These are phyloP conservation scores for Drosophila nebulosa DNA, from an alignment of 1,140 invertebrate genomes.

Conservation along the genomic window DNA sequence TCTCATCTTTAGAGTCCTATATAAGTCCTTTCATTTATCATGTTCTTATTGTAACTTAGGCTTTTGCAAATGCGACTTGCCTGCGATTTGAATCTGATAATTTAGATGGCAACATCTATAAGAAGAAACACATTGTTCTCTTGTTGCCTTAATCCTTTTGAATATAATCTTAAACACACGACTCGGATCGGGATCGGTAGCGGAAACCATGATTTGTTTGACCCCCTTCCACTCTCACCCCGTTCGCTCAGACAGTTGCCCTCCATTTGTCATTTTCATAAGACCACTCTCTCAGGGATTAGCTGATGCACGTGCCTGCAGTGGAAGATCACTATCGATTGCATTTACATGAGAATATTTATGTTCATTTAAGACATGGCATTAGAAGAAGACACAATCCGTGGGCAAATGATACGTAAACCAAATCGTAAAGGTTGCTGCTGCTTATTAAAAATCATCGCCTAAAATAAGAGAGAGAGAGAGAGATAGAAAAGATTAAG, in stretches of 20 bases:
- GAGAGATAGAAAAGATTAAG: not conserved
- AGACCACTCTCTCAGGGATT: conserved; percentile 55
- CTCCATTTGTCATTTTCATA: conserved; percentile 74
- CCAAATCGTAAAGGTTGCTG: conserved; percentile 51
- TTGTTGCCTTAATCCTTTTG: not conserved
- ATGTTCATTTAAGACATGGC: conserved; percentile 56
- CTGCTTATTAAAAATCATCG: conserved; percentile 33
- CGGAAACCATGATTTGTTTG: conserved; percentile 18
- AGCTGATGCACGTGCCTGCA: conserved; percentile 53
- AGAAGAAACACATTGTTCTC: not conserved
- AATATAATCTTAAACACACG: not conserved
- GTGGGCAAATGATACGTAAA: conserved; percentile 62
- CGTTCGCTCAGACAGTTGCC: conserved; percentile 54
- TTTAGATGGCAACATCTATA: not conserved
- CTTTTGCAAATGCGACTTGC: not conserved
- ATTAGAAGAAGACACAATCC: conserved; percentile 25
- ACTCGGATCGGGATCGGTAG: not conserved
- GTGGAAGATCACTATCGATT: conserved; percentile 49
- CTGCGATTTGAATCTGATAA: not conserved
- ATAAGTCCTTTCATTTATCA: not conserved
- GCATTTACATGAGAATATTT: conserved; percentile 53
- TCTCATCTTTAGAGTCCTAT: too few species aligned
- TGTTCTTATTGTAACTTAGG: not conserved
- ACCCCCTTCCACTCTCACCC: not conserved
- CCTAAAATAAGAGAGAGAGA: not conserved